Evolutionary conservation across 2,797 vertebrate species (phyloP).

Genomic region (Lophotriccus pileatus): DNA sequence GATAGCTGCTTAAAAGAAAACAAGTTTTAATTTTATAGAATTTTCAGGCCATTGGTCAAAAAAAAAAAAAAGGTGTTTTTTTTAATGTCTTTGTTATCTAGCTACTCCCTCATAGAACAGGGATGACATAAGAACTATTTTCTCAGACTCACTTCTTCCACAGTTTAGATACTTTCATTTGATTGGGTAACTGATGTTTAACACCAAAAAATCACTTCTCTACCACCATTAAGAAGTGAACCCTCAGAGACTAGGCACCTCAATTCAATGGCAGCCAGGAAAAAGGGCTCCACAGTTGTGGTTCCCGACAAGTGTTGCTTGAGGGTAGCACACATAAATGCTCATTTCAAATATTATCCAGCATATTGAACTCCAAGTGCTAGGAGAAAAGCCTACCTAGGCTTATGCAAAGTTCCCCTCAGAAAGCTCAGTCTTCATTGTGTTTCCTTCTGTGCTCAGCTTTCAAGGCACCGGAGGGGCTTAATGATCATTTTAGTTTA

Average conservation of each 20-base stretch:
- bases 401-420: not conserved
- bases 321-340: not conserved
- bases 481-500: not conserved
- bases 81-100: not conserved
- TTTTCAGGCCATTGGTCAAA: not conserved
- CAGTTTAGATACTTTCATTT: not conserved
- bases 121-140: not conserved
- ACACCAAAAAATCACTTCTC: not conserved
- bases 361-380: not conserved
- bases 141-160: not conserved
- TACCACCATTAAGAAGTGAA: not conserved
- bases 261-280: not conserved
- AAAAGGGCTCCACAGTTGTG: not conserved
- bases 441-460: fast-evolving
- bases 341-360: not conserved
- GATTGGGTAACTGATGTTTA: not conserved
- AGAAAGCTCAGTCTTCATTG: not conserved
- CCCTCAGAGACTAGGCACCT: not conserved
- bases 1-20: not conserved
- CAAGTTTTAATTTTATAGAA: not conserved
- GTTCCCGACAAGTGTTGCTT: not conserved
- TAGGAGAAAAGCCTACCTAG: not conserved
- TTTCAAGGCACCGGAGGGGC: not conserved
- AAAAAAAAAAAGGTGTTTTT: not conserved
- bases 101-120: not conserved